phyloP scores from a whole-genome alignment of 2,113 vertebrate species.

The cattle (Bos taurus) region ARS-UCD2.0 NC_037357.1:45733001-45733500 shows the following conservation, averaged over 20 bases:
- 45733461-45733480: conserved; percentile 30
- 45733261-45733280: not conserved
- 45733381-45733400: conserved; percentile 19
- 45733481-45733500: conserved; percentile 41
- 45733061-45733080: not conserved
- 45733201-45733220: not conserved
- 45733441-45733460: conserved; percentile 58
- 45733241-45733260: not conserved
- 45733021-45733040: conserved; percentile 50
- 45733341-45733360: not conserved
- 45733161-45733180: not conserved
- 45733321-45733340: not conserved
- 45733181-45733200: not conserved
- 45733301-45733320: not conserved
- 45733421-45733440: conserved; percentile 38
- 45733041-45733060: not conserved
- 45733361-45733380: conserved; percentile 37
- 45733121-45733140: not conserved
- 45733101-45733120: not conserved
- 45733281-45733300: not conserved
- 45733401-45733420: conserved; percentile 51
- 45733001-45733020: conserved; percentile 23
- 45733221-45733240: not conserved
- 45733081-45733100: not conserved
- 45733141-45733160: conserved; percentile 13